A percentile compares a stretch with the other conserved stretches of the same genome.
phyloP scores from a whole-genome alignment of 2,113 vertebrate genomes.

The Thomomys bottae region DNA sequence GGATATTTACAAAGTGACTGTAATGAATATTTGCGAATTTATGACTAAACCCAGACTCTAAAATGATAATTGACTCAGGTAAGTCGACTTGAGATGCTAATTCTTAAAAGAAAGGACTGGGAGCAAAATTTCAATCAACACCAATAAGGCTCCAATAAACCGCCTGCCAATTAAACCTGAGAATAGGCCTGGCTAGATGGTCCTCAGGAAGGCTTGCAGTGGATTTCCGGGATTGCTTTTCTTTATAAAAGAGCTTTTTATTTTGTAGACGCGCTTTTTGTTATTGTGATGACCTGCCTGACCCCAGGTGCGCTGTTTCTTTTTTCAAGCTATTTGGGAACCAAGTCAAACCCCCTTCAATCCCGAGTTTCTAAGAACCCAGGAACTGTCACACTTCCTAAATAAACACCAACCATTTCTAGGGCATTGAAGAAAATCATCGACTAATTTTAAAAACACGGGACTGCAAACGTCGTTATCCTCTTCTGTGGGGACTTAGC shows the following conservation, averaged over 20 bases:
- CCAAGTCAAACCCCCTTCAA: slow-evolving; percentile 58
- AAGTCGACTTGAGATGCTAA: slow-evolving; percentile 55
- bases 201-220: slow-evolving; percentile 68
- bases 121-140: slow-evolving; percentile 80
- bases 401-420: slow-evolving; percentile 68
- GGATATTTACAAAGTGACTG: slow-evolving; percentile 64
- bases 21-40: slow-evolving; percentile 79
- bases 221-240: slow-evolving; percentile 78
- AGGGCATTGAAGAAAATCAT: slow-evolving; percentile 44
- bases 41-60: slow-evolving; percentile 57
- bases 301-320: slow-evolving; percentile 73
- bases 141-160: slow-evolving; percentile 79
- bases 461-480: neutral
- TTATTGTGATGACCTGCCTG: slow-evolving; percentile 79
- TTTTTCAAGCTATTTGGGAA: slow-evolving; percentile 71
- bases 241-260: slow-evolving; percentile 80
- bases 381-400: slow-evolving; percentile 65
- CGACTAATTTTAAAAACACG: slow-evolving; percentile 13
- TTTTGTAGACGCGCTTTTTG: slow-evolving; percentile 80
- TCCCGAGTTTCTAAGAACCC: slow-evolving; percentile 58
- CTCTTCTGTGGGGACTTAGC: slow-evolving; percentile 5
- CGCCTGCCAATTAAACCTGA: slow-evolving; percentile 78
- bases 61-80: slow-evolving; percentile 69
- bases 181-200: slow-evolving; percentile 77
- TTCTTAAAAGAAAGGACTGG: slow-evolving; percentile 65